phyloP scores from a whole-genome alignment of 2,888 invertebrate genomes.

The Caradrina kadenii region DNA sequence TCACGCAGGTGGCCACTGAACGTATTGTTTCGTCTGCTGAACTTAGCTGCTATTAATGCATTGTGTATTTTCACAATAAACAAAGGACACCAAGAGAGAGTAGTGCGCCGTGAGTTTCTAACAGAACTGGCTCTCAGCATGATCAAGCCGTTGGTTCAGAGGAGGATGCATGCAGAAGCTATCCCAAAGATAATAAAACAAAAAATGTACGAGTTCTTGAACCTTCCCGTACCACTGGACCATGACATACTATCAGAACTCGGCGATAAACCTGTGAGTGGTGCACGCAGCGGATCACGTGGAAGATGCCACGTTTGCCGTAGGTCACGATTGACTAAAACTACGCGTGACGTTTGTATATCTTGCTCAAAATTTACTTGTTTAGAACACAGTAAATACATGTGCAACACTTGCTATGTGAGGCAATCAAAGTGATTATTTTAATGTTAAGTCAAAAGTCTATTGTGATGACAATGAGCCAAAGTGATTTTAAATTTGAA shows the following conservation, averaged over 20 bases:
- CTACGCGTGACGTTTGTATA: slow-evolving; percentile 41
- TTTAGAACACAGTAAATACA: slow-evolving; percentile 46
- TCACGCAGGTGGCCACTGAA: slow-evolving; percentile 52
- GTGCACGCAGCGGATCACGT: slow-evolving; percentile 25
- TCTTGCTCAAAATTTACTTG: slow-evolving; percentile 41
- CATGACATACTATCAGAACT: slow-evolving; percentile 33
- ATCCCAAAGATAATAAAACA: slow-evolving; percentile 37
- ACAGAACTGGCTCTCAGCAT: slow-evolving; percentile 45
- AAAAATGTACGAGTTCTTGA: slow-evolving; percentile 45
- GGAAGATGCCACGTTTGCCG: slow-evolving; percentile 47
- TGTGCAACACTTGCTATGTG: slow-evolving; percentile 27
- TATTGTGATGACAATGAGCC: slow-evolving; percentile 42
- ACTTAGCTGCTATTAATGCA: slow-evolving; percentile 50
- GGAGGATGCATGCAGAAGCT: slow-evolving; percentile 29
- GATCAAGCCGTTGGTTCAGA: slow-evolving; percentile 46
- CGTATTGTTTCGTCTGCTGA: slow-evolving; percentile 45
- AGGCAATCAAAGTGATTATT: slow-evolving; percentile 17
- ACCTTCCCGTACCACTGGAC: slow-evolving; percentile 37
- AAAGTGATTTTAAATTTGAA: slow-evolving; percentile 39
- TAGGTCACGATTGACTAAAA: slow-evolving; percentile 18
- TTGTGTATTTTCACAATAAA: slow-evolving; percentile 46
- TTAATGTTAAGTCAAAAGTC: slow-evolving; percentile 14
- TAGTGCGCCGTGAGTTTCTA: slow-evolving; percentile 50
- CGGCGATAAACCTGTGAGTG: slow-evolving; percentile 19
- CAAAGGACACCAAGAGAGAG: slow-evolving; percentile 41